Evolutionary conservation across 2,113 vertebrate genomes (phyloP), one percentile per base, ranked within the genome.

Genomic region (Elgaria multicarinata): DNA sequence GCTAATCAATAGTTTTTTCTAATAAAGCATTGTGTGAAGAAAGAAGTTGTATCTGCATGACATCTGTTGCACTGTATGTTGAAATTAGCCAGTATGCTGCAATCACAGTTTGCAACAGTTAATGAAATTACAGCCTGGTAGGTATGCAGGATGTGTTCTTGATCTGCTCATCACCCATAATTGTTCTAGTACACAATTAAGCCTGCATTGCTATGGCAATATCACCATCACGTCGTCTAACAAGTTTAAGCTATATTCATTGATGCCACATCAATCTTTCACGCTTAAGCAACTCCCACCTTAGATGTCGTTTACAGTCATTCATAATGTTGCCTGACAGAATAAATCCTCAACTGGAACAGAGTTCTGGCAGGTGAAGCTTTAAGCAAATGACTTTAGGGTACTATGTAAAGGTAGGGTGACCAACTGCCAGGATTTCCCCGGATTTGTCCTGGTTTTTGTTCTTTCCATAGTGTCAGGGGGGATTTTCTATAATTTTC

Each of bases 381-480:
- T 89, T 94, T 90, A 91, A 87, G 87, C 69, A 86, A 89, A 36
- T 69, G 67, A 36, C 86, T 91, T 83, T 66, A 87, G 66, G 46
- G 87, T 22, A 84, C 46, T 74, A 71, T 88, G 18, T 7, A n/a
- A 76, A 91, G 89, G n/a, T n/a, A n/a, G n/a, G n/a, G n/a, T n/a
- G n/a, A n/a, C n/a, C n/a, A n/a, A n/a, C n/a, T n/a, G n/a, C n/a
- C n/a, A n/a, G n/a, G n/a, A n/a, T n/a, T n/a, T n/a, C n/a, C n/a
- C n/a, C n/a, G n/a, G n/a, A n/a, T n/a, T n/a, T n/a, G n/a, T n/a
- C n/a, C n/a, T n/a, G n/a, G n/a, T n/a, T n/a, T n/a, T n/a, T n/a
- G n/a, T n/a, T n/a, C n/a, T n/a, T n/a, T n/a, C n/a, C n/a, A n/a
- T n/a, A n/a, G n/a, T n/a, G n/a, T n/a, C n/a, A n/a, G n/a, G n/a